Percentiles rank a stretch among this genome's conserved stretches.
Evolutionary conservation across 2,888 invertebrate genomes (phyloP).

Genomic region (Patella depressa): DNA sequence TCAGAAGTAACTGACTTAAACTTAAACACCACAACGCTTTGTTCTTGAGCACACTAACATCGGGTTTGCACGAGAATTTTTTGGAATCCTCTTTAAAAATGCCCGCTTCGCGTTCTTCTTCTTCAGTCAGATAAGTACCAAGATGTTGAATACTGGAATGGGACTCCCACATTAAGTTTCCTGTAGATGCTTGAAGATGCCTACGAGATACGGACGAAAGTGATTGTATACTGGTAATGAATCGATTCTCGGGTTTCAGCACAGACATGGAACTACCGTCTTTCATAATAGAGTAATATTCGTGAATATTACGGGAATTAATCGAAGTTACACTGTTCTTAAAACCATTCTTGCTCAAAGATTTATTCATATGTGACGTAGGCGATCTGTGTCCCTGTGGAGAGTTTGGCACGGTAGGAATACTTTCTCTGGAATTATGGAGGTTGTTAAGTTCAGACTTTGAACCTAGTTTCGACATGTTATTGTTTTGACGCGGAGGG

Average conservation of each 20-base stretch:
- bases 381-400: neutral
- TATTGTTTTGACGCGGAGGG: too few relatives aligned
- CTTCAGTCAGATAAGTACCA: neutral
- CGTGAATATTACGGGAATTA: neutral
- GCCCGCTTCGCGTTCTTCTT: neutral
- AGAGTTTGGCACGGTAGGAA: neutral
- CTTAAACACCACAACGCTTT: conserved; percentile 6
- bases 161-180: neutral
- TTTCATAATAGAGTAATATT: neutral
- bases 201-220: neutral
- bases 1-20: neutral
- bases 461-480: neutral
- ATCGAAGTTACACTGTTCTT: neutral
- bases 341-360: neutral
- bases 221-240: neutral
- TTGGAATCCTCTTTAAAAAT: neutral
- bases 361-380: neutral
- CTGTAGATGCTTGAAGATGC: neutral
- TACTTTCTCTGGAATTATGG: neutral
- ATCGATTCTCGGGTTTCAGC: neutral
- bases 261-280: neutral
- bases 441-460: neutral
- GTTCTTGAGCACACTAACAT: neutral
- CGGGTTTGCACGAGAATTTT: neutral
- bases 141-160: neutral